These are phyloP conservation scores for Amorpha juglandis DNA, from an alignment of 2,888 invertebrate genomes.

Conservation along the genomic window DNA sequence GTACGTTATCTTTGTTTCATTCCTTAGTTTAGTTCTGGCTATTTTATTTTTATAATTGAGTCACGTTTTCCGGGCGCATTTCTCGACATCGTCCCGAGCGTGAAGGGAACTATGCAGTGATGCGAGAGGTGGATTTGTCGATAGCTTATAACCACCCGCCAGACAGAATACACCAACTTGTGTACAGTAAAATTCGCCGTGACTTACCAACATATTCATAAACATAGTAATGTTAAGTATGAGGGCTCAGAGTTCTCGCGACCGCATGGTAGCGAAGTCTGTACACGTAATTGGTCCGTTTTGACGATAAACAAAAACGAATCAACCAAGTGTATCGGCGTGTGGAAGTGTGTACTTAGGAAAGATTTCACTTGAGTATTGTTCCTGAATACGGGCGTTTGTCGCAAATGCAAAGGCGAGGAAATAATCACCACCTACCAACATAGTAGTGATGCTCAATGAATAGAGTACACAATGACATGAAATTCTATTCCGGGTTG, in stretches of 20 bases:
- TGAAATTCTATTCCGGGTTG: slow-evolving; percentile 13
- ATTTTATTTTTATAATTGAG: slow-evolving; percentile 21
- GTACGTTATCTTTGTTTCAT: slow-evolving; percentile 13
- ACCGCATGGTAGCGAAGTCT: no score
- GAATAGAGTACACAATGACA: slow-evolving; percentile 7
- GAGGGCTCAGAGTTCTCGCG: no score
- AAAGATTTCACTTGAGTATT: no score
- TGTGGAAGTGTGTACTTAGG: no score
- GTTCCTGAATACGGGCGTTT: no score
- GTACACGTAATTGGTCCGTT: no score
- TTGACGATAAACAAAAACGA: no score
- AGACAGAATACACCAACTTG: background rate
- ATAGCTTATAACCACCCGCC: slow-evolving; percentile 6
- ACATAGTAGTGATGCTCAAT: slow-evolving; percentile 22
- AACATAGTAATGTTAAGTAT: no score
- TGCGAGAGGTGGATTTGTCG: background rate
- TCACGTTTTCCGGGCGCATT: slow-evolving; percentile 23
- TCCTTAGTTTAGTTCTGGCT: background rate
- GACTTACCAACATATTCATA: no score
- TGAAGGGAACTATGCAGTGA: slow-evolving; percentile 18
- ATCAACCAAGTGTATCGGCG: no score
- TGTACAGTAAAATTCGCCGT: background rate
- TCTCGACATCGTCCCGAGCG: slow-evolving; percentile 19
- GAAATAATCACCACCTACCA: slow-evolving; percentile 17
- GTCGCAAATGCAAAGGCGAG: background rate